Base-by-base conservation (phyloP, 2,113 vertebrate genomes). In the Dicaeum eximium region DNA sequence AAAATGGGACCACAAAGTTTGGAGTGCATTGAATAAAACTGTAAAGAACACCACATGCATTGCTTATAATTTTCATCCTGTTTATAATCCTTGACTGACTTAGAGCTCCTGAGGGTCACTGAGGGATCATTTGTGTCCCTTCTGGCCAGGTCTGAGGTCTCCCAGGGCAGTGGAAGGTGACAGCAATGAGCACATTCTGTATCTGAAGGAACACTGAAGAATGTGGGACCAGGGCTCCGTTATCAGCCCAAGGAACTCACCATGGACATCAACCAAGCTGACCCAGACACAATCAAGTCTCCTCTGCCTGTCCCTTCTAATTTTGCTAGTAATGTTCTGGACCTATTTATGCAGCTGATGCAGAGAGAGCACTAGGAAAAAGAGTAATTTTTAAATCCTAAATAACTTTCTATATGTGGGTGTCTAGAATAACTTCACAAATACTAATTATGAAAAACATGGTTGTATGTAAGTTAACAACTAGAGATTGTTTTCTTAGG, bases 261-360 rank as follows among this genome's bases (percentile, higher is more conserved):
- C 51, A 6, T 44, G 67, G 51, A 42, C 50, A 70, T 19, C 56
- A 64, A 56, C 57, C 78, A 92, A 92, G 47, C 50, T 73, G 60
- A 58, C 25, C 62, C 60, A 88, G 74, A 47, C 74, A 72, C 87
- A 88, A 83, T 44, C 5, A 8, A 51, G 37, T 73, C 56, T 80
- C 69, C 58, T 87, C 42, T 6, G 30, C 60, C 60, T 73, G 66
- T 24, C 51, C 45, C 51, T 84, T 67, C 80, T 87, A 91, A 75
- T 57, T 91, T 86, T 93, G 84, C 53, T 44, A 35, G 47, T 54
- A 44, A 6, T 77, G 54, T 56, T 73, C 71, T 74, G 37, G 17
- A 24, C 42, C 80, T 95, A 78, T 86, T 92, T 88, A 44, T 90
- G 65, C 84, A 86, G 37, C 82, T 74, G 69, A 33, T 80, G 83